Evolutionary conservation across 2,797 vertebrate species (phyloP).

Genomic region (Huso huso): DNA sequence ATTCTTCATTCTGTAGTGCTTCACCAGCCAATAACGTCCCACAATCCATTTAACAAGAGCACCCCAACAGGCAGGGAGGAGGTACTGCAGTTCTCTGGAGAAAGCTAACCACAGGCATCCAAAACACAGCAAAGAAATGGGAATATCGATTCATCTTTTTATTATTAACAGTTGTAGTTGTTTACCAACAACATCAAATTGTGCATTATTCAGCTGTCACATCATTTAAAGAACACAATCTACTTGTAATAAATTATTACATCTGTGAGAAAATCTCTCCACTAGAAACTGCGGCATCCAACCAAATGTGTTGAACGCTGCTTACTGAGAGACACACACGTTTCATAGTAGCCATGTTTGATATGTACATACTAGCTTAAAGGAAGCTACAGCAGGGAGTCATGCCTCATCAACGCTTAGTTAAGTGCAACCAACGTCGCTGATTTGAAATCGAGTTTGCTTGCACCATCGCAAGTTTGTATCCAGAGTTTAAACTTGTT

Average conservation of each 20-base stretch:
- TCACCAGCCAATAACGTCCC: too few species aligned
- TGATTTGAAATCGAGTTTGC: too few species aligned
- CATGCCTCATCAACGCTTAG: too few species aligned
- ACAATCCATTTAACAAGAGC: too few species aligned
- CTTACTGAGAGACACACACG: background rate
- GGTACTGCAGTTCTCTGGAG: too few species aligned
- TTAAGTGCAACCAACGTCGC: too few species aligned
- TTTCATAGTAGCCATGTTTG: background rate
- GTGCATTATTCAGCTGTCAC: constrained; percentile 50
- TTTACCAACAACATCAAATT: constrained; percentile 56
- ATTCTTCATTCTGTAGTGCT: too few species aligned
- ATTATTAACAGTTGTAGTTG: constrained; percentile 58
- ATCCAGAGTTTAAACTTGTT: too few species aligned
- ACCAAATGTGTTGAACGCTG: constrained; percentile 19
- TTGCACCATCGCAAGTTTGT: too few species aligned
- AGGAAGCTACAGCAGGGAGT: too few species aligned
- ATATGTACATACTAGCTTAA: background rate
- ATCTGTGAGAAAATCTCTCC: constrained; percentile 14
- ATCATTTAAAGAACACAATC: constrained; percentile 41
- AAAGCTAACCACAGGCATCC: too few species aligned
- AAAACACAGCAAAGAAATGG: background rate
- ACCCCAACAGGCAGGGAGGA: too few species aligned
- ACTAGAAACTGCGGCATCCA: constrained; percentile 24
- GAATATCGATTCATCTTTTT: constrained; percentile 38
- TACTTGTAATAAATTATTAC: constrained; percentile 27